phyloP scores from a whole-genome alignment of 2,888 invertebrate species.

The Cephus runcator region DNA sequence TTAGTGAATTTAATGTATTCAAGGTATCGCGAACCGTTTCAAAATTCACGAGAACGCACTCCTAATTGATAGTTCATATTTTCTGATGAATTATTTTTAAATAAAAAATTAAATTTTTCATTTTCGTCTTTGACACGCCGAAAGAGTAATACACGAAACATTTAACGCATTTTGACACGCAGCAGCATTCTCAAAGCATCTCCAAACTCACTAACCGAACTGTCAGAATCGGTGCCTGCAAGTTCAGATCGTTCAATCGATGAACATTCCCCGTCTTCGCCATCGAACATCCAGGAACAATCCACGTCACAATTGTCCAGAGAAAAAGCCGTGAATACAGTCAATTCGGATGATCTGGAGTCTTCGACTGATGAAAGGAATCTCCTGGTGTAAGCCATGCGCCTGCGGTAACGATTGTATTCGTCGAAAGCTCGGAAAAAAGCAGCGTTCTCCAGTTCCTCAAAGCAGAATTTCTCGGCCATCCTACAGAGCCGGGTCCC shows the following conservation, averaged over 20 bases:
- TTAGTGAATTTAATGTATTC: background rate
- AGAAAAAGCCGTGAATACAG: background rate
- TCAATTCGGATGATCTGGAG: background rate
- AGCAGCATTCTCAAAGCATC: background rate
- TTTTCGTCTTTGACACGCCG: background rate
- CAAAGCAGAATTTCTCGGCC: slow-evolving; percentile 27
- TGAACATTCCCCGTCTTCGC: slow-evolving; percentile 4
- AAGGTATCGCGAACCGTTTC: background rate
- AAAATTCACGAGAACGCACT: background rate
- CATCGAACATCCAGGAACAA: background rate
- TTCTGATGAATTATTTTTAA: background rate
- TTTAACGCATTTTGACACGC: background rate
- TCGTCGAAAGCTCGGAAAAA: slow-evolving; percentile 22
- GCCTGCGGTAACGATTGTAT: slow-evolving; percentile 14
- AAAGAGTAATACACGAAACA: background rate
- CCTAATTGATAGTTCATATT: no score
- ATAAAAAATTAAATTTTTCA: background rate
- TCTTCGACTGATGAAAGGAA: background rate
- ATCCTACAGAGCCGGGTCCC: slow-evolving; percentile 17
- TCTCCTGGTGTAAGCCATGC: slow-evolving; percentile 22
- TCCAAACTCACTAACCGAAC: slow-evolving; percentile 1
- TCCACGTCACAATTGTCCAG: background rate
- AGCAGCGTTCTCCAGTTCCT: slow-evolving; percentile 15
- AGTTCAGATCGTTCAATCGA: background rate
- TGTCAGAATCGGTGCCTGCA: background rate